A percentile compares a stretch with the other conserved stretches of the same genome.
Conservation (phyloP, 2,797 vertebrate species). For the Danio tinwini region DNA sequence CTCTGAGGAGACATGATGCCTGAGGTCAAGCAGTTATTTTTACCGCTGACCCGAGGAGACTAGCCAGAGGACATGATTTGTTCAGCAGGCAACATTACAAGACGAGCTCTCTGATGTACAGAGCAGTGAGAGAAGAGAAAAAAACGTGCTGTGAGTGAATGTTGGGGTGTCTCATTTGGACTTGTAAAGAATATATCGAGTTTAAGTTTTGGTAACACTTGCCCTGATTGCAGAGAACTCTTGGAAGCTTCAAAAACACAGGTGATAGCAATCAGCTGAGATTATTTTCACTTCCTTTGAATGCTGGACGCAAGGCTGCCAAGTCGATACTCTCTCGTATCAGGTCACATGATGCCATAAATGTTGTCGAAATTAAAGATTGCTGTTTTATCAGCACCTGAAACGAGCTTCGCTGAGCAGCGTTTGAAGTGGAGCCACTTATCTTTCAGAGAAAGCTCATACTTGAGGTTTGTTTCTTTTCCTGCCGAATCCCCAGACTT, state of each 20-base stretch:
- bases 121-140: constrained; percentile 1
- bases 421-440: constrained; percentile 25
- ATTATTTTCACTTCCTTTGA: constrained; percentile 45
- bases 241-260: constrained; percentile 17
- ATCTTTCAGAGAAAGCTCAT: constrained; percentile 36
- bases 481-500: constrained; percentile 44
- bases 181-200: constrained; percentile 23
- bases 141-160: constrained; percentile 24
- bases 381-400: constrained; percentile 56
- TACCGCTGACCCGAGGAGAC: constrained; percentile 48
- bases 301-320: constrained; percentile 38
- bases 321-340: constrained; percentile 33
- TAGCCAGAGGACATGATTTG: constrained; percentile 53
- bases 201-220: constrained; percentile 32
- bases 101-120: constrained; percentile 33
- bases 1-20: constrained; percentile 41
- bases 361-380: constrained; percentile 47
- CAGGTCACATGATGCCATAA: constrained; percentile 37
- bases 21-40: constrained; percentile 54
- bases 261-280: constrained; percentile 38
- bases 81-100: constrained; percentile 51
- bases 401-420: constrained; percentile 8
- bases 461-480: constrained; percentile 49
- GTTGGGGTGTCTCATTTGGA: constrained; percentile 32
- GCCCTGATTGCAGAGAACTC: constrained; percentile 24